Percentiles rank a stretch among this genome's conserved stretches.
phyloP scores from a whole-genome alignment of 1,140 invertebrate species.

The Platyura marginata region DNA sequence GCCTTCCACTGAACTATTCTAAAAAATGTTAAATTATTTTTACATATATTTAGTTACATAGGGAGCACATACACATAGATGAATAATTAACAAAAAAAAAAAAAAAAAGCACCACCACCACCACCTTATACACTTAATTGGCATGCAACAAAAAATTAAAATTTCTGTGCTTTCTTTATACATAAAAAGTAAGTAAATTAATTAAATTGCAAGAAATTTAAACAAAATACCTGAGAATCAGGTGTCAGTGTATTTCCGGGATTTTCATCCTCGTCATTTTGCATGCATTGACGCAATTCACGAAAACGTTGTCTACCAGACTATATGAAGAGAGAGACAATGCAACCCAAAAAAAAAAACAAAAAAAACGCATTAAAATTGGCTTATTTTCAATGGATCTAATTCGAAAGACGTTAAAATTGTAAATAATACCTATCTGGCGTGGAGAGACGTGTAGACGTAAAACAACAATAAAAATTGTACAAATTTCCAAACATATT shows the following conservation, averaged over 20 bases:
- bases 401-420: too few relatives aligned
- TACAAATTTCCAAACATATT: too few relatives aligned
- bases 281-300: conserved; percentile 64
- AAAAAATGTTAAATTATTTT: conserved; percentile 3
- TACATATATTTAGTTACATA: too few relatives aligned
- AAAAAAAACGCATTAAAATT: not conserved
- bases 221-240: conserved; percentile 58
- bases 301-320: conserved; percentile 51
- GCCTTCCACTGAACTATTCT: conserved; percentile 32
- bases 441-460: too few relatives aligned
- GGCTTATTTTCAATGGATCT: not conserved
- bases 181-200: too few relatives aligned
- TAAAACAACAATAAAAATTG: too few relatives aligned
- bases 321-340: too few relatives aligned
- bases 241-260: conserved; percentile 45
- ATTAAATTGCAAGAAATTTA: too few relatives aligned
- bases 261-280: conserved; percentile 59
- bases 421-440: too few relatives aligned
- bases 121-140: not conserved
- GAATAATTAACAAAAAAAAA: not conserved
- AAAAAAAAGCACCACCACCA: not conserved
- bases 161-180: too few relatives aligned
- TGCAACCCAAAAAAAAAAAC: too few relatives aligned
- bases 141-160: too few relatives aligned
- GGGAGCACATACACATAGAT: not conserved